Evolutionary conservation across 2,797 vertebrate species (phyloP), one percentile per base, ranked within the genome.

Genomic region (Calcarius lapponicus): DNA sequence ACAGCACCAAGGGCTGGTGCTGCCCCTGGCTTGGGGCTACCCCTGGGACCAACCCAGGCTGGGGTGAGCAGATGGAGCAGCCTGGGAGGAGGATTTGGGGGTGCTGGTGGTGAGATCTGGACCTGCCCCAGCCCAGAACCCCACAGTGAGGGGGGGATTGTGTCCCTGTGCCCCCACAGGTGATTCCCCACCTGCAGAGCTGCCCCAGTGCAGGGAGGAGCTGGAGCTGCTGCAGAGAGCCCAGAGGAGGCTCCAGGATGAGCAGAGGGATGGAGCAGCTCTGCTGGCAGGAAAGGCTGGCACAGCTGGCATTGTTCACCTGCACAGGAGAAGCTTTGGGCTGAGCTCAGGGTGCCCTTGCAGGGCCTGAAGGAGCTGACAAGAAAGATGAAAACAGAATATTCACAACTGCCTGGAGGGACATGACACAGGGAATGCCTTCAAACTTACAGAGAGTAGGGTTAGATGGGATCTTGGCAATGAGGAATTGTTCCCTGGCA

Each of bases 381-480:
- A 36, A 36, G 36, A 36, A 9, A 36, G 36, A 36, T 36, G 36
- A 9, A 36, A 36, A 36, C 36, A 36, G 36, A 36, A 36, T 36
- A 36, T 36, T 36, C 36, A 36, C 36, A 36, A 36, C 8, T 8
- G 36, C 36, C 36, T 36, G 36, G 36, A 36, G 36, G 36, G 36
- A 36, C 36, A 36, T 36, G 36, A 43, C 51, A 15, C 18, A 20
- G 17, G 51, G 29, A 32, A 32, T 32, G 51, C 29, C 51, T 51
- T 9, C 50, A 10, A 8, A 50, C 14, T 15, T 4, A 25, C 8
- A 28, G 29, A 50, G 31, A 2, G 31, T 3, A 50, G 31, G 6
- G 5, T 0, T 29, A 4, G 45, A 4, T 70, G 22, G 40, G 16
- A 19, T 24, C 0, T 47, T 54, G 3, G n/a, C 4, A 4, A 36